Base-by-base conservation (phyloP, 1,140 invertebrate genomes). In the Octopus bimaculoides region DNA sequence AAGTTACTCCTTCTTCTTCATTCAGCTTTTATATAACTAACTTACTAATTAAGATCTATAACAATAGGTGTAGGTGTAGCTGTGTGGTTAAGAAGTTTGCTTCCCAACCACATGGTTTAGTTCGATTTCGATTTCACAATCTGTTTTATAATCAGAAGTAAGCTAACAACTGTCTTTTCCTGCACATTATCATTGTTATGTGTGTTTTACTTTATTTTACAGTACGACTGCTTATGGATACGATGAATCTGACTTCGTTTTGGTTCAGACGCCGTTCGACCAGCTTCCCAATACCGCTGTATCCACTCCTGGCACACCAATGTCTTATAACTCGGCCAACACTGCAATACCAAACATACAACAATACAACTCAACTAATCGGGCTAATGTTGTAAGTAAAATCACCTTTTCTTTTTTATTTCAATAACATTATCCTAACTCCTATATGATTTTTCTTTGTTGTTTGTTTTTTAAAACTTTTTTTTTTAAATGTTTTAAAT, bases 181-280 rank as follows among this genome's bases (percentile, higher is more conserved):
- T 54, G 17, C 41, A 54, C 54, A 54, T 80, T 77, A 69, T 41
- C 75, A 81, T 54, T 69, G 26, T 54, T 41, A 41, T 3, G 26
- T 41, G 3, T 41, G 26, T 78, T 79, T 71, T 82, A 54, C 71
- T 77, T 54, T 3, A 41, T 52, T 76, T 85, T 86, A 17, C 85
- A 93, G 92, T 92, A 80, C 92, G 91, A 82, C 94, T 93, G 81
- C 79, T 8, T 79, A 79, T 73, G 80, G 78, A 41, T 75, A 73
- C 52, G 85, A 85, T 10, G 80, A 82, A 14, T 84, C 85, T 4
- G 95, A 96, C 85, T 98, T 97, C 91, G 92, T 98, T 86, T 95
- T 98, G 77, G 96, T 98, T 82, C 96, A 98, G 89, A 94, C 96
- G 86, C 93, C 96, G 84, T 90, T 92, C 41, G 96, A 97, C 90